Conservation (phyloP, 2,888 invertebrate genomes). For the Tanytarsus gracilentus region DNA sequence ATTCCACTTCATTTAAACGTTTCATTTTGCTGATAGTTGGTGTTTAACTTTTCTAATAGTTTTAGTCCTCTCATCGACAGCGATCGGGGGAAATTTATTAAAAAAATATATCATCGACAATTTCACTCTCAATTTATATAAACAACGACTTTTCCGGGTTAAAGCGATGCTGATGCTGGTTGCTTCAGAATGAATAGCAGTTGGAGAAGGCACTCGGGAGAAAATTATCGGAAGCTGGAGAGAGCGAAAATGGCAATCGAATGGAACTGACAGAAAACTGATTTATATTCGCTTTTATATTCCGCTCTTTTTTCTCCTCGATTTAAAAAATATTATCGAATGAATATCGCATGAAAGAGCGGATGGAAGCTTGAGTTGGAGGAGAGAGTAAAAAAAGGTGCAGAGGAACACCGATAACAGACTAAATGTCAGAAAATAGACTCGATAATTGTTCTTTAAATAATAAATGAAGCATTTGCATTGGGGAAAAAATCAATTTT, state of each 20-base stretch:
- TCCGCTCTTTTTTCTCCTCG: neutral
- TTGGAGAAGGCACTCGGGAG: neutral
- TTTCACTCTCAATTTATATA: too few relatives aligned
- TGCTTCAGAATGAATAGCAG: neutral
- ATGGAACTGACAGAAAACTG: conserved; percentile 24
- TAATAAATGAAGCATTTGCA: neutral
- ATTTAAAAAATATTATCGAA: conserved; percentile 14
- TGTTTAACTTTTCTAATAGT: too few relatives aligned
- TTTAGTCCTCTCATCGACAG: too few relatives aligned
- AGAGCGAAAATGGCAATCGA: conserved; percentile 8
- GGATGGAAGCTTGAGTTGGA: neutral
- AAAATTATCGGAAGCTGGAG: neutral
- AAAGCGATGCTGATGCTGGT: neutral
- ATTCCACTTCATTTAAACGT: neutral
- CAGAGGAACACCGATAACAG: too few relatives aligned
- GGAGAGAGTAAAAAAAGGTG: neutral
- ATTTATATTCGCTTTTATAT: conserved; percentile 19
- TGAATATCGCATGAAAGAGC: neutral
- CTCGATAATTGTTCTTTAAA: conserved; percentile 19
- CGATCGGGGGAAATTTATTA: too few relatives aligned
- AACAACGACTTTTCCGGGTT: too few relatives aligned
- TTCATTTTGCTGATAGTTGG: too few relatives aligned
- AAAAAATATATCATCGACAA: conserved; percentile 8
- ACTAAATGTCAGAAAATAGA: neutral
- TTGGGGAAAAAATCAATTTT: neutral